phyloP scores from a whole-genome alignment of 1,140 invertebrate species.

The Dinoponera quadriceps region DNA sequence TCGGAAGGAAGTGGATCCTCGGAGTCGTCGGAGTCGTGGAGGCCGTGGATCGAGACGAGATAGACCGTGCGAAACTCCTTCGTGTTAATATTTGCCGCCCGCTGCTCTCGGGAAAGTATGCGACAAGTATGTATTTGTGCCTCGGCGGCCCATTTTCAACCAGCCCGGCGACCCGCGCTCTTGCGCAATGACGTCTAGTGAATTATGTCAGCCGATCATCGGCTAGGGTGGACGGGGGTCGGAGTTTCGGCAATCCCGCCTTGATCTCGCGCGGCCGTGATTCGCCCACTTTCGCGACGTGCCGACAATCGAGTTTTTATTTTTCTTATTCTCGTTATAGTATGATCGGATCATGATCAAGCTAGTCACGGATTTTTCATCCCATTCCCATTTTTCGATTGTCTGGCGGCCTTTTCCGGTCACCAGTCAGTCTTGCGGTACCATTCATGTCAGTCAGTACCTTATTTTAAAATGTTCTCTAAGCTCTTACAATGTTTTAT shows the following conservation, averaged over 20 bases:
- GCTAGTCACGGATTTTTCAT: too few relatives aligned
- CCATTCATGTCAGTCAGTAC: too few relatives aligned
- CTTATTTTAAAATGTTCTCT: too few relatives aligned
- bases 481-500: too few relatives aligned
- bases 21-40: conserved; percentile 6
- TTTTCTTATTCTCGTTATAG: too few relatives aligned
- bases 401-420: too few relatives aligned
- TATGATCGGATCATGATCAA: too few relatives aligned
- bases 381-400: too few relatives aligned
- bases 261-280: neutral
- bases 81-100: conserved; percentile 50
- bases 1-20: conserved; percentile 24
- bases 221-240: neutral
- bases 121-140: conserved; percentile 40
- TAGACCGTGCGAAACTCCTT: conserved; percentile 20
- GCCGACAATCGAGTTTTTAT: too few relatives aligned
- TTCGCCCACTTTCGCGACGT: too few relatives aligned
- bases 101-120: conserved; percentile 49
- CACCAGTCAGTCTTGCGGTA: too few relatives aligned
- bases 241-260: neutral
- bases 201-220: neutral
- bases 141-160: conserved; percentile 13
- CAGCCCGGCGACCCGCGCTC: neutral
- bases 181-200: neutral
- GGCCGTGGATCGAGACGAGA: neutral